Conservation (phyloP, 2,888 invertebrate genomes). For the Cotesia congregata region DNA sequence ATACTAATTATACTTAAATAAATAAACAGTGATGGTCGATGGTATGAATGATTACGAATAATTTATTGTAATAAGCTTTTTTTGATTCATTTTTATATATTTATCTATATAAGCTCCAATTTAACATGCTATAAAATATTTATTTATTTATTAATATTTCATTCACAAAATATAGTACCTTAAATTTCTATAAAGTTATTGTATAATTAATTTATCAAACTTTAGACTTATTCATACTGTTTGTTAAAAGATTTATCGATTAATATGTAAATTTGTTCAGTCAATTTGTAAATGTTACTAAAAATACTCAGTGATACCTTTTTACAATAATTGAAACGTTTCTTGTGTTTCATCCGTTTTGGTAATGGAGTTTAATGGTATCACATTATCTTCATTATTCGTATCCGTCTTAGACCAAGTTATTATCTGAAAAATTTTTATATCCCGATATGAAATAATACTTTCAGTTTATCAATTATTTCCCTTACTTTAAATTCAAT, state of each 20-base stretch:
- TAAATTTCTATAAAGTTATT: constrained; percentile 23
- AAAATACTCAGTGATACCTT: constrained; percentile 55
- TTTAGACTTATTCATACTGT: constrained; percentile 11
- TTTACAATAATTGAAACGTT: constrained; percentile 55
- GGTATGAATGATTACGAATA: constrained; percentile 25
- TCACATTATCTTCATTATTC: constrained; percentile 64
- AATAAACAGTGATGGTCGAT: background rate
- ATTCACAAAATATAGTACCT: background rate
- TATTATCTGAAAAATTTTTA: constrained; percentile 58
- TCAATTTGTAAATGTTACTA: constrained; percentile 22
- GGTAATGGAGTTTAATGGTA: constrained; percentile 64
- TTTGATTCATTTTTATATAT: constrained; percentile 41
- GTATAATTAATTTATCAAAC: constrained; percentile 26
- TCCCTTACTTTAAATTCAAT: background rate
- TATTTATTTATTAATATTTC: constrained; percentile 8
- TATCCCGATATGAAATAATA: constrained; percentile 37
- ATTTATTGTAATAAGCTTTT: constrained; percentile 36
- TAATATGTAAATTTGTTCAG: constrained; percentile 38
- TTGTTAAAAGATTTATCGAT: constrained; percentile 31
- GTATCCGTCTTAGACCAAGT: constrained; percentile 62
- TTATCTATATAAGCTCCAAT: constrained; percentile 20
- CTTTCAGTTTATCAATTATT: constrained; percentile 47
- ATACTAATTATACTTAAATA: background rate
- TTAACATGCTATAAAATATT: constrained; percentile 49
- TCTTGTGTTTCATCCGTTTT: constrained; percentile 60